Conservation (phyloP, 2,888 invertebrate genomes). For the Leptogaster cylindrica region DNA sequence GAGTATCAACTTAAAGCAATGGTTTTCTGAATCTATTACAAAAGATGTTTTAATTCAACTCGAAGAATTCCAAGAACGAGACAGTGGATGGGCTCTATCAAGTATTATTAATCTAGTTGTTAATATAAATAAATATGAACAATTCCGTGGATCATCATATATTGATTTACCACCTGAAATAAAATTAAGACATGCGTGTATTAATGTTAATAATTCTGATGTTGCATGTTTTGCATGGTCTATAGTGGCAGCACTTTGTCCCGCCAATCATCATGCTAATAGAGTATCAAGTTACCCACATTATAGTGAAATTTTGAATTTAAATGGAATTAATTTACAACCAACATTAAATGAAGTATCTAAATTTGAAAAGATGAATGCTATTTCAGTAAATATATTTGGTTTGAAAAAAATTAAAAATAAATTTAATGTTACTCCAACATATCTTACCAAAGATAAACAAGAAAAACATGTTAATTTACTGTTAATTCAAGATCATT, state of each 20-base stretch:
- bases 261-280: slow-evolving; percentile 42
- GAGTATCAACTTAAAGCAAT: too few species aligned
- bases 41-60: too few species aligned
- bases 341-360: not conserved
- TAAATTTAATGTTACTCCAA: not conserved
- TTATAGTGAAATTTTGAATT: too few species aligned
- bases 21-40: too few species aligned
- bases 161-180: slow-evolving; percentile 48
- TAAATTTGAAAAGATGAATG: too few species aligned
- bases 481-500: slow-evolving; percentile 4
- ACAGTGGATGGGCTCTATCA: slow-evolving; percentile 35
- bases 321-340: too few species aligned
- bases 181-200: too few species aligned
- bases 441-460: too few species aligned
- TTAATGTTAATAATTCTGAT: slow-evolving; percentile 53
- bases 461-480: slow-evolving; percentile 20
- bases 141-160: slow-evolving; percentile 30
- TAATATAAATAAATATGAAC: slow-evolving; percentile 36
- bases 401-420: slow-evolving; percentile 7
- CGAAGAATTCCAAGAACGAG: slow-evolving; percentile 23
- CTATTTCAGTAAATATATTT: slow-evolving; percentile 3
- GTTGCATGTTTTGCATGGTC: slow-evolving; percentile 51
- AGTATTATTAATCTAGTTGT: slow-evolving; percentile 20
- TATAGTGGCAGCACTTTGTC: slow-evolving; percentile 49
- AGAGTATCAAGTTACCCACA: slow-evolving; percentile 31